phyloP scores from a whole-genome alignment of 1,140 invertebrate genomes.

The Aphelenchoides avenae region DNA sequence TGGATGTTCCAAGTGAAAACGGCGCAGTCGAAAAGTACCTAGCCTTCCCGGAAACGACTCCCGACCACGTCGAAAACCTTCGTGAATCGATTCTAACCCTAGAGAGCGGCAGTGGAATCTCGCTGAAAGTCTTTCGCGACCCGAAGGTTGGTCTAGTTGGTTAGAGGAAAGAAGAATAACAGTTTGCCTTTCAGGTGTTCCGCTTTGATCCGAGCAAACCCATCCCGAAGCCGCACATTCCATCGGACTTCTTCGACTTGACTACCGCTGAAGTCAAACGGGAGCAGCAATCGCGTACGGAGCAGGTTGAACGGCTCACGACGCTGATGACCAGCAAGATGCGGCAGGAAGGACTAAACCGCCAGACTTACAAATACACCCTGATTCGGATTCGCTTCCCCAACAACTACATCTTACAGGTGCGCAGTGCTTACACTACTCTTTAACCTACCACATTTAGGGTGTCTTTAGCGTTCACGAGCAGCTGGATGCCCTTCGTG shows the following conservation, averaged over 20 bases:
- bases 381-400: constrained; percentile 41
- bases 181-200: constrained; percentile 24
- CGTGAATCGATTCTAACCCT: constrained; percentile 18
- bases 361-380: constrained; percentile 37
- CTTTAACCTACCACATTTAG: constrained; percentile 15
- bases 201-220: constrained; percentile 34
- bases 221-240: constrained; percentile 31
- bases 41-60: background rate
- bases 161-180: background rate
- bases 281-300: constrained; percentile 19
- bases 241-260: constrained; percentile 28
- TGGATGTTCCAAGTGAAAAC: constrained; percentile 5
- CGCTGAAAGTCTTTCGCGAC: constrained; percentile 36
- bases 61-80: background rate
- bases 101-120: constrained; percentile 11
- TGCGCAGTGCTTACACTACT: constrained; percentile 5
- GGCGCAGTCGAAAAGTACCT: constrained; percentile 18
- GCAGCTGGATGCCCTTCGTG: constrained; percentile 18
- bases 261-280: constrained; percentile 25
- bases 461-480: constrained; percentile 42
- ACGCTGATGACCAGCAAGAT: constrained; percentile 35
- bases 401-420: constrained; percentile 39
- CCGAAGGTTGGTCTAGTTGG: constrained; percentile 32
- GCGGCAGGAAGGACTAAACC: constrained; percentile 29
- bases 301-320: constrained; percentile 32